Conservation (phyloP, 2,888 invertebrate genomes). For the Nephrotoma appendiculata region DNA sequence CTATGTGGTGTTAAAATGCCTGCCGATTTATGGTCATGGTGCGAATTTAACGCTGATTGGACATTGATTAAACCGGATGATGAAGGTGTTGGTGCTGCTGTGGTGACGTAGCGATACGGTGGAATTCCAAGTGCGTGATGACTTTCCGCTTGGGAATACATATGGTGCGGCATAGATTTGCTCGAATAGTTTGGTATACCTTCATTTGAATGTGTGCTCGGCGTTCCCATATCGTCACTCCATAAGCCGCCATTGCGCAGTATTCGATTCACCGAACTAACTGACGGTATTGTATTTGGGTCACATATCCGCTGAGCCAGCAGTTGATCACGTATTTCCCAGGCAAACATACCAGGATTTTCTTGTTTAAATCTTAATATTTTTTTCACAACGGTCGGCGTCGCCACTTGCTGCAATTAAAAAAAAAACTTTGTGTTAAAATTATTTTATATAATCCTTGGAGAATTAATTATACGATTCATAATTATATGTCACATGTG, state of each 20-base stretch:
- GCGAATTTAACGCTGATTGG: neutral
- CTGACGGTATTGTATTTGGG: slow-evolving; percentile 80
- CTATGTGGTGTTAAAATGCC: slow-evolving; percentile 19
- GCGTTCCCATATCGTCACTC: slow-evolving; percentile 43
- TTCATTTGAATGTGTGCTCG: neutral
- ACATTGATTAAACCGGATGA: neutral
- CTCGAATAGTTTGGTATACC: neutral
- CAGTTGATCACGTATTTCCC: slow-evolving; percentile 88
- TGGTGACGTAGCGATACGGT: slow-evolving; percentile 5
- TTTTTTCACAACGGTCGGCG: slow-evolving; percentile 89
- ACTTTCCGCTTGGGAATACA: neutral
- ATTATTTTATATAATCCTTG: neutral
- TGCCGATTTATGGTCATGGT: neutral
- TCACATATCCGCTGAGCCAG: slow-evolving; percentile 84
- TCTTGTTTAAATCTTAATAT: slow-evolving; percentile 88
- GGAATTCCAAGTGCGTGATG: neutral
- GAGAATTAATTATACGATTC: neutral
- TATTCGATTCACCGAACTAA: slow-evolving; percentile 89
- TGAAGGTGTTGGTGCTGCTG: neutral
- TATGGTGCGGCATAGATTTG: neutral
- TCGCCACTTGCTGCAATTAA: slow-evolving; percentile 78
- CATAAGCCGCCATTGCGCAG: slow-evolving; percentile 75
- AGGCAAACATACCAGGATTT: slow-evolving; percentile 92
- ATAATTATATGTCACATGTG: neutral
- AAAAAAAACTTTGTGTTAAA: neutral